phyloP scores from a whole-genome alignment of 2,113 vertebrate species.

The Mola mola region DNA sequence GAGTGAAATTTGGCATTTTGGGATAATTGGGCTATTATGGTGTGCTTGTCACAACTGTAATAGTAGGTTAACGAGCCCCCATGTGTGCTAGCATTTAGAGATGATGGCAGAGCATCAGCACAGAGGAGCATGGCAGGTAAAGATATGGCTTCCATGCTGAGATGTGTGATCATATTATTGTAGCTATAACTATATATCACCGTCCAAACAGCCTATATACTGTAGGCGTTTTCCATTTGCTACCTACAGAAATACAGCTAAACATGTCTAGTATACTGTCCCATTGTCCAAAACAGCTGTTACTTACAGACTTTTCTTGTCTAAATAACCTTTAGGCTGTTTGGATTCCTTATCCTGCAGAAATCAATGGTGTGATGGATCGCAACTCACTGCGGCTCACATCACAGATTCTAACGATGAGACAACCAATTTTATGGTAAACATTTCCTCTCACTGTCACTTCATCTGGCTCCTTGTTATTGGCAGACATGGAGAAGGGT shows the following conservation, averaged over 20 bases:
- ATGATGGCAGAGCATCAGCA: constrained; percentile 74
- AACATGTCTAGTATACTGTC: too few relatives aligned
- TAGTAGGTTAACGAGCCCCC: constrained; percentile 96
- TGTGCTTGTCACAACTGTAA: constrained; percentile 94
- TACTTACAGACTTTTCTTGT: constrained; percentile 28
- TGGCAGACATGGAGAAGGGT: constrained; percentile 72
- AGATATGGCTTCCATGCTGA: constrained; percentile 57
- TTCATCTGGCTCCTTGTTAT: constrained; percentile 76
- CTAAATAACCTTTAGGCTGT: constrained; percentile 45
- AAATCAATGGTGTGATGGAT: constrained; percentile 85
- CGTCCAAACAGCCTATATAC: constrained; percentile 13
- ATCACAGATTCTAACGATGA: constrained; percentile 77
- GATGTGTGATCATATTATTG: constrained; percentile 46
- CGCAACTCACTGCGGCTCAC: constrained; percentile 74
- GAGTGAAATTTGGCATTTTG: constrained; percentile 98
- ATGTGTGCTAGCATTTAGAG: constrained; percentile 85
- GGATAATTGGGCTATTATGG: constrained; percentile 97
- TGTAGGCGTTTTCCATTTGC: not conserved
- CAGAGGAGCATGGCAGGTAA: constrained; percentile 75
- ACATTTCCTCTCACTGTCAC: constrained; percentile 80
- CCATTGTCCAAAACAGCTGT: constrained; percentile 5
- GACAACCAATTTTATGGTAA: constrained; percentile 78
- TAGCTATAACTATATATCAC: constrained; percentile 23
- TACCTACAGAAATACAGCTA: too few relatives aligned
- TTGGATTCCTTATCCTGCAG: constrained; percentile 63